Evolutionary conservation across 92 coral and sea anemone species (phyloP), one percentile per base, ranked within the genome.

Genomic region (Pocillopora meandrina): DNA sequence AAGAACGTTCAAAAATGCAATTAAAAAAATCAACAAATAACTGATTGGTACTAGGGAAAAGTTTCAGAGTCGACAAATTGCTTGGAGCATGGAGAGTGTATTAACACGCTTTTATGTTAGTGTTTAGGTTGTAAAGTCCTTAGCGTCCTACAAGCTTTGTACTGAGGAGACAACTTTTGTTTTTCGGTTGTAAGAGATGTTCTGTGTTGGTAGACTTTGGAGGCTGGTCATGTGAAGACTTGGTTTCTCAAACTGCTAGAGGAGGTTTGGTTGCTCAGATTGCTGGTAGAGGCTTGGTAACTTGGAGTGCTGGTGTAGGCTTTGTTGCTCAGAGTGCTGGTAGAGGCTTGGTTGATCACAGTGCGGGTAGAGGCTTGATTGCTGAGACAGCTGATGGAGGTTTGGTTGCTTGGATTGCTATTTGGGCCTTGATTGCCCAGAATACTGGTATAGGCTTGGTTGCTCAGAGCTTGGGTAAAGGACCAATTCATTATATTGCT

Each of bases 1-100:
- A 68, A 68, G 72, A 68, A 68, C 47, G 72, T 13, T 68, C 5
- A 13, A 68, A 68, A 26, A 26, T 26, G 26, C 26, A 26, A 26
- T 26, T 12, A 68, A 68, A 68, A 68, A 68, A 68, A 68, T 68
- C 31, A 68, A 68, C 72, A 68, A 68, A 68, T 68, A 68, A 68
- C 72, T 68, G 72, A 68, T 68, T 68, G 72, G 72, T 68, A 68
- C 72, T 68, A 18, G 72, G 72, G 72, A 68, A 68, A 68, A 68
- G 72, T 68, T 33, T 68, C 72, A 68, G 72, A 21, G 72, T 68
- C 47, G 21, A 68, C 33, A 33, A 68, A 68, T 68, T 68, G 72
- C 72, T 68, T 68, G 72, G 42, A 68, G 72, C 42, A 68, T 68
- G 5, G 72, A 68, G 72, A 21, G 42, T 17, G 26, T 26, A 26